Percentiles rank a stretch among this genome's conserved stretches.
Conservation (phyloP, 2,113 vertebrate genomes). For the Embiotoca jacksoni region DNA sequence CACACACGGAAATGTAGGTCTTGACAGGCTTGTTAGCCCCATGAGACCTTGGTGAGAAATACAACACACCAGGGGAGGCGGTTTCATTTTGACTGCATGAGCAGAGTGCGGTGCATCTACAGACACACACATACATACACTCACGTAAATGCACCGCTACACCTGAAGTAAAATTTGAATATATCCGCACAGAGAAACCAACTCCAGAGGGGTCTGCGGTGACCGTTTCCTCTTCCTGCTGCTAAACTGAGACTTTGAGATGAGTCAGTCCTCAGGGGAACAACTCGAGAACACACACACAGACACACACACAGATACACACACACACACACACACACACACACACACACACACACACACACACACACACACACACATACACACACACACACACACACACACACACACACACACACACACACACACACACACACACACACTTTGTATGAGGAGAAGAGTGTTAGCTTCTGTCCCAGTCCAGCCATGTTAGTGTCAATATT, state of each 20-base stretch:
- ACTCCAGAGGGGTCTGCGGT: slow-evolving; percentile 41
- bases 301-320: slow-evolving; percentile 20
- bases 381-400: background rate
- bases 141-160: slow-evolving; percentile 5
- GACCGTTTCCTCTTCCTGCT: slow-evolving; percentile 76
- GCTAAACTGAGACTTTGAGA: slow-evolving; percentile 56
- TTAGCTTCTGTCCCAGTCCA: background rate
- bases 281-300: background rate
- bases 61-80: background rate
- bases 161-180: slow-evolving; percentile 25
- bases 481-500: background rate
- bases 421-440: background rate
- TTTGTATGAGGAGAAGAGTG: background rate
- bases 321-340: slow-evolving; percentile 2
- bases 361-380: background rate
- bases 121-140: background rate
- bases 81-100: slow-evolving; percentile 5
- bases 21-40: slow-evolving; percentile 9
- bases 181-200: slow-evolving; percentile 15
- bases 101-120: background rate
- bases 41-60: background rate
- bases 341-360: slow-evolving; percentile 4
- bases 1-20: slow-evolving; percentile 11
- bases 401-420: background rate
- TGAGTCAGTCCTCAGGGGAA: slow-evolving; percentile 59